Conservation (phyloP, 1,140 invertebrate species). For the Conopomorpha cramerella region DNA sequence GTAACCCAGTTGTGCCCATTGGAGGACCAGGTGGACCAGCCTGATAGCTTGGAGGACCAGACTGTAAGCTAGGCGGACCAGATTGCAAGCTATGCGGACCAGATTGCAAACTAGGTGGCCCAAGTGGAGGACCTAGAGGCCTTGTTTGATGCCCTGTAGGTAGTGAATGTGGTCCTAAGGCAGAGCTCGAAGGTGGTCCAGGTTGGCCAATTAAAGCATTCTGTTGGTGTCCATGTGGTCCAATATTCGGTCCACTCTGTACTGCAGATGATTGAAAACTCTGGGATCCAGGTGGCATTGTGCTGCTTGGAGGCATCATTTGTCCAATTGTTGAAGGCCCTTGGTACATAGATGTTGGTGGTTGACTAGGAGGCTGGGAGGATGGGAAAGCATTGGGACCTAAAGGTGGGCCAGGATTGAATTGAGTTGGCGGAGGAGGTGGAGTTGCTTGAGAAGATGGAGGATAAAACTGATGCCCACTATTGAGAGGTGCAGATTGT, state of each 20-base stretch:
- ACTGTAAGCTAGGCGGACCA: no score
- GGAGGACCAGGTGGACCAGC: not conserved
- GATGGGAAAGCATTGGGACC: no score
- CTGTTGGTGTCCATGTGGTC: not conserved
- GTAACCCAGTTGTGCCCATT: not conserved
- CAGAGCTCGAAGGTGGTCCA: no score
- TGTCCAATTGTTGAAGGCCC: not conserved
- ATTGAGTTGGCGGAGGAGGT: no score
- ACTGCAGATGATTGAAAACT: slow-evolving; percentile 1
- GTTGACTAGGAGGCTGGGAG: slow-evolving; percentile 6
- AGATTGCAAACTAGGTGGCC: slow-evolving; percentile 7
- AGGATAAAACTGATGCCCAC: no score
- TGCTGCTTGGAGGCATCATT: not conserved
- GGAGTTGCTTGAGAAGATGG: no score
- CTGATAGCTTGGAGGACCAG: not conserved
- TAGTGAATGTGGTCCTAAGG: no score
- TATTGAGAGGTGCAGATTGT: no score
- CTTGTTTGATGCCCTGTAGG: not conserved
- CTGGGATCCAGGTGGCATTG: slow-evolving; percentile 4
- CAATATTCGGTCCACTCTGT: not conserved
- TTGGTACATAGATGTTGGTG: slow-evolving; percentile 3
- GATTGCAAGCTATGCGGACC: not conserved
- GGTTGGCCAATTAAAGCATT: not conserved
- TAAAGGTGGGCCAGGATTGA: slow-evolving; percentile 10
- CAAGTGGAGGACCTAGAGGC: slow-evolving; percentile 3